Evolutionary conservation across 2,113 vertebrate species (phyloP), one percentile per base, ranked within the genome.

Genomic region (Noctilio leporinus): DNA sequence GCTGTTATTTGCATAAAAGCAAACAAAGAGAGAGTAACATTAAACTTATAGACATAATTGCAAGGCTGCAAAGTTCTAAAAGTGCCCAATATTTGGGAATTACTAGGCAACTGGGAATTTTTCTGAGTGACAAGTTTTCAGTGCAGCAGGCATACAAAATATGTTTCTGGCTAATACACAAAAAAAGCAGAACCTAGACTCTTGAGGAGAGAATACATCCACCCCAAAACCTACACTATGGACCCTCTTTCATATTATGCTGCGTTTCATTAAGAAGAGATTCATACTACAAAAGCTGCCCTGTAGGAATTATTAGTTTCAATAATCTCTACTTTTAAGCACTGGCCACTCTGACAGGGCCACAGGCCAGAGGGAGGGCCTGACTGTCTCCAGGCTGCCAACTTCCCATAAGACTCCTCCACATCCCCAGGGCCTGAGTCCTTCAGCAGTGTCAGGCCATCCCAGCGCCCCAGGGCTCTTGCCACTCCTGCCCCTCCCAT

Each of bases 81-180:
- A 91, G 59, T n/a, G 7, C 35, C 94, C 72, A 65, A 67, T 7
- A 2, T 89, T 87, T 95, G 55, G 30, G 51, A 78, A 93, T 33
- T n/a, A 78, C 82, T 88, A 28, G 57, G 75, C 57, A 80, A 62
- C 69, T 45, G 55, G 51, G 65, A 96, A 93, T 92, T 94, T 97
- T 97, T 94, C 72, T 92, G 78, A 97, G 78, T 17, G 85, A 57
- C 38, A 84, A 90, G 92, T 95, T 76, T 83, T 97, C 86, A 92
- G 95, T 43, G 80, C 70, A 97, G 40, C 49, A 47, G 62, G 70
- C 55, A 88, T 95, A 84, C 67, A 96, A 96, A 89, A 82, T 43
- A 59, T 20, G 22, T 76, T 16, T 55, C 14, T 96, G 89, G 4
- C 72, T 87, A 73, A 96, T n/a, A n/a, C 30, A 69, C 28, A 15